phyloP scores from a whole-genome alignment of 2,888 invertebrate genomes.

The Melinopterus prodromus region DNA sequence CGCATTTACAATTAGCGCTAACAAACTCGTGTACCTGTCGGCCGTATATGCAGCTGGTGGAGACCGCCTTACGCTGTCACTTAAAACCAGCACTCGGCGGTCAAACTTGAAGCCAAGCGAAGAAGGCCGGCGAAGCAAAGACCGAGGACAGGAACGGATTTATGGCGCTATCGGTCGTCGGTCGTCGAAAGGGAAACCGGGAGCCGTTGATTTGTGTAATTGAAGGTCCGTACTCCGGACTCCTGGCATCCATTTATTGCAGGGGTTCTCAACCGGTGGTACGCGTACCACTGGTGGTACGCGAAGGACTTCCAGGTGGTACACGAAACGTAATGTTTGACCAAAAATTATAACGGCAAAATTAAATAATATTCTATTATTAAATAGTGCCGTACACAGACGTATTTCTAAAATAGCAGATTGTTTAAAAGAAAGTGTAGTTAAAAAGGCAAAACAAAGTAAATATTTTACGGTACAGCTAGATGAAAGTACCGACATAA shows the following conservation, averaged over 20 bases:
- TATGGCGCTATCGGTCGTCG: constrained; percentile 21
- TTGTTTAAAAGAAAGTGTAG: too few species aligned
- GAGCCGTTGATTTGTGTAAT: constrained; percentile 24
- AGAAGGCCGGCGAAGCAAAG: background rate
- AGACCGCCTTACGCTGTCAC: background rate
- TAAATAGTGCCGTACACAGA: too few species aligned
- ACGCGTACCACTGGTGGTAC: too few species aligned
- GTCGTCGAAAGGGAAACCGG: constrained; percentile 24
- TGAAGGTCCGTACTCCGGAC: constrained; percentile 10
- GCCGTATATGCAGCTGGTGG: background rate
- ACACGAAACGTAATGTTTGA: too few species aligned
- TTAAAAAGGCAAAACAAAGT: too few species aligned
- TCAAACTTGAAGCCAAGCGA: background rate
- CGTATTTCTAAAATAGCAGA: too few species aligned
- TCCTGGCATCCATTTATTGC: constrained; percentile 19
- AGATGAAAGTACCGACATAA: too few species aligned
- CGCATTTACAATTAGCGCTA: constrained; percentile 23
- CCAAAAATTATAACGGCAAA: too few species aligned
- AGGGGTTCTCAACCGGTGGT: too few species aligned
- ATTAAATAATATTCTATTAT: too few species aligned
- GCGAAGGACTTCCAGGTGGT: too few species aligned
- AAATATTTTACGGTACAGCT: too few species aligned
- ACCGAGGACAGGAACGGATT: constrained; percentile 15
- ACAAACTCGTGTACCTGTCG: constrained; percentile 22
- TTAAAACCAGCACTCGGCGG: background rate